A percentile compares a stretch with the other conserved stretches of the same genome.
Conservation (phyloP, 2,113 vertebrate genomes). For the Circaetus gallicus region DNA sequence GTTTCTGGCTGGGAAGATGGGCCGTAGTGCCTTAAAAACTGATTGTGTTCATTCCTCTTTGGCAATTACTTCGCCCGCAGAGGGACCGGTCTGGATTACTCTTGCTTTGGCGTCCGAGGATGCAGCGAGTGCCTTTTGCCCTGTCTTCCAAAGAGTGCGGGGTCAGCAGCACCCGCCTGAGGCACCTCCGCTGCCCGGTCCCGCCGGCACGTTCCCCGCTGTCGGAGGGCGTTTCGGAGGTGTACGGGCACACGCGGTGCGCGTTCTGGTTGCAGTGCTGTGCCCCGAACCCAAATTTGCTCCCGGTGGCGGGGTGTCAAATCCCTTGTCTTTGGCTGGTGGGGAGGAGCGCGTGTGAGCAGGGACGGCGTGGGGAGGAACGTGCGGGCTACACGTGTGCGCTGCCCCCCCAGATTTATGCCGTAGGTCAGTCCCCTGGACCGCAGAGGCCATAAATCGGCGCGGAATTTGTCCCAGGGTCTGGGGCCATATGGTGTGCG, state of each 20-base stretch:
- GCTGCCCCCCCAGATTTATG: background rate
- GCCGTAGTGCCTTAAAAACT: background rate
- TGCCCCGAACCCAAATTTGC: background rate
- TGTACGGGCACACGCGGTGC: background rate
- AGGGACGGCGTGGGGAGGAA: background rate
- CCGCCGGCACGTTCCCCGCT: fast-evolving
- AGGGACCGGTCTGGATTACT: background rate
- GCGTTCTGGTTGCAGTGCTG: background rate
- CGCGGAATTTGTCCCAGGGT: background rate
- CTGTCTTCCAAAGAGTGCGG: background rate
- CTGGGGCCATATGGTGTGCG: conserved; percentile 3
- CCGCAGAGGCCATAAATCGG: conserved; percentile 27
- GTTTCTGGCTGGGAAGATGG: background rate
- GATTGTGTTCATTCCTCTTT: background rate
- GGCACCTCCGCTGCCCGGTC: background rate
- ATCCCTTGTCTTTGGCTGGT: background rate
- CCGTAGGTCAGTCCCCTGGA: background rate
- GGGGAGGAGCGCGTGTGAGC: fast-evolving
- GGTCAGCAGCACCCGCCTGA: background rate
- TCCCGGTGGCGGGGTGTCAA: background rate
- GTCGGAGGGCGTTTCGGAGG: background rate
- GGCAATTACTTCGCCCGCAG: background rate
- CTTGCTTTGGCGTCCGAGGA: background rate
- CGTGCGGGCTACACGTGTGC: background rate
- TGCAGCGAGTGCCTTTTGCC: background rate